A percentile compares a stretch with the other conserved stretches of the same genome.
Evolutionary conservation across 2,888 invertebrate genomes (phyloP).

Genomic region (Campopleginae sp.): DNA sequence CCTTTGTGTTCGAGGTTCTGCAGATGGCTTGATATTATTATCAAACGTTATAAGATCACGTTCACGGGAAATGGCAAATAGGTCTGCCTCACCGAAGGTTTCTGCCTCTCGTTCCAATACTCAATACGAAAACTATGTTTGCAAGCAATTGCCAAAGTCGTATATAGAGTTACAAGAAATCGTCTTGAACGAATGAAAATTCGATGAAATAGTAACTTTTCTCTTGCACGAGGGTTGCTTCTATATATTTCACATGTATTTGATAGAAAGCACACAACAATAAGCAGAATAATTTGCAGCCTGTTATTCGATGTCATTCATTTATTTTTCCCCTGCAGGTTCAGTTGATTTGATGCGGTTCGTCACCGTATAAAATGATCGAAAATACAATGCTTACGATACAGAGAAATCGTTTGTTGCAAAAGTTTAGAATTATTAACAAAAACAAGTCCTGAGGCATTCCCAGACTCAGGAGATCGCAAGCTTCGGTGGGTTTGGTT

Average conservation of each 20-base stretch:
- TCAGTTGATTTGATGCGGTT: not conserved
- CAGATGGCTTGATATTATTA: constrained; percentile 40
- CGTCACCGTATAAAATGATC: not conserved
- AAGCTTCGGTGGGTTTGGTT: not conserved
- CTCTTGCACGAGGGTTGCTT: constrained; percentile 10
- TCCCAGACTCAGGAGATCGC: not conserved
- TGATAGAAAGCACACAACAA: not conserved
- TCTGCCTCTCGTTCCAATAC: not conserved
- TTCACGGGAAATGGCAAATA: constrained; percentile 45
- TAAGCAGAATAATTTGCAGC: not conserved
- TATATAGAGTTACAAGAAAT: constrained; percentile 34
- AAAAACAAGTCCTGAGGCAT: not conserved
- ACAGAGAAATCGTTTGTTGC: not conserved
- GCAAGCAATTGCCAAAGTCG: constrained; percentile 37
- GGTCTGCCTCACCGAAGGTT: constrained; percentile 11
- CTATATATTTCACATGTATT: not conserved
- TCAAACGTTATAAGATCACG: constrained; percentile 54
- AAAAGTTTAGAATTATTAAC: not conserved
- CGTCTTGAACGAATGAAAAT: constrained; percentile 4
- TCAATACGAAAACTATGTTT: constrained; percentile 53
- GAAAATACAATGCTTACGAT: not conserved
- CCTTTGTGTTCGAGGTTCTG: constrained; percentile 10
- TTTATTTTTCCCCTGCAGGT: not conserved
- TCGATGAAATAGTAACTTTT: constrained; percentile 14
- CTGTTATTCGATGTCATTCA: not conserved